A percentile compares a stretch with the other conserved stretches of the same genome.
These are phyloP conservation scores for Mallateleia sp. DNA, from an alignment of 2,888 invertebrate genomes.

Conservation along the genomic window DNA sequence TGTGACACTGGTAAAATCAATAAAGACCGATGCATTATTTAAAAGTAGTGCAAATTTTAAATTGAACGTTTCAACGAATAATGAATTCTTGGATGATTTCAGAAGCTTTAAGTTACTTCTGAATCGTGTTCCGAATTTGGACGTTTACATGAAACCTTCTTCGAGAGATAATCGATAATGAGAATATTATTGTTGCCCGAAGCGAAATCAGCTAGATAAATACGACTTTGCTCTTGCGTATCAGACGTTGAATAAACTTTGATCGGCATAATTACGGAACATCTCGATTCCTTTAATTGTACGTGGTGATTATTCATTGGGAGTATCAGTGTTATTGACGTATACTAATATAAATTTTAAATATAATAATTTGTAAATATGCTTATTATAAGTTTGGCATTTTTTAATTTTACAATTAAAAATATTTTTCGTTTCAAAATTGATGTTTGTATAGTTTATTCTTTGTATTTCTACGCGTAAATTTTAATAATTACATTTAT, in stretches of 20 bases:
- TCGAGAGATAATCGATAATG: slow-evolving; percentile 48
- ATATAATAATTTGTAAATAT: too few relatives aligned
- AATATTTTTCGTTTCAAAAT: too few relatives aligned
- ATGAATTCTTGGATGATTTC: neutral
- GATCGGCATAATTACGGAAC: slow-evolving; percentile 22
- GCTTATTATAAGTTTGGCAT: too few relatives aligned
- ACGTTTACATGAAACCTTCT: slow-evolving; percentile 38
- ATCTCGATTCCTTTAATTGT: slow-evolving; percentile 4
- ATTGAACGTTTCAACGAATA: neutral
- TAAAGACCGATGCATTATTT: too few relatives aligned
- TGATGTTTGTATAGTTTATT: too few relatives aligned
- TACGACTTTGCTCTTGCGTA: slow-evolving; percentile 36
- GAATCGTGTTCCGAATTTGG: slow-evolving; percentile 23
- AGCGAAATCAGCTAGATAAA: slow-evolving; percentile 36
- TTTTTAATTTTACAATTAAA: too few relatives aligned
- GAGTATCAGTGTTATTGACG: neutral
- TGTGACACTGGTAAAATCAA: too few relatives aligned
- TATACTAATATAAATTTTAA: neutral
- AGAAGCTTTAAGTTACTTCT: slow-evolving; percentile 8
- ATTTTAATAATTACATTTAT: too few relatives aligned
- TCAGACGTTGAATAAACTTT: slow-evolving; percentile 40
- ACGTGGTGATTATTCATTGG: neutral
- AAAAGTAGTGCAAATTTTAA: too few relatives aligned
- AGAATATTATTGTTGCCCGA: slow-evolving; percentile 47
- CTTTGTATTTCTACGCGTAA: too few relatives aligned